A percentile compares a stretch with the other conserved stretches of the same genome.
phyloP scores from a whole-genome alignment of 2,888 invertebrate species.

The Tinea trinotella region DNA sequence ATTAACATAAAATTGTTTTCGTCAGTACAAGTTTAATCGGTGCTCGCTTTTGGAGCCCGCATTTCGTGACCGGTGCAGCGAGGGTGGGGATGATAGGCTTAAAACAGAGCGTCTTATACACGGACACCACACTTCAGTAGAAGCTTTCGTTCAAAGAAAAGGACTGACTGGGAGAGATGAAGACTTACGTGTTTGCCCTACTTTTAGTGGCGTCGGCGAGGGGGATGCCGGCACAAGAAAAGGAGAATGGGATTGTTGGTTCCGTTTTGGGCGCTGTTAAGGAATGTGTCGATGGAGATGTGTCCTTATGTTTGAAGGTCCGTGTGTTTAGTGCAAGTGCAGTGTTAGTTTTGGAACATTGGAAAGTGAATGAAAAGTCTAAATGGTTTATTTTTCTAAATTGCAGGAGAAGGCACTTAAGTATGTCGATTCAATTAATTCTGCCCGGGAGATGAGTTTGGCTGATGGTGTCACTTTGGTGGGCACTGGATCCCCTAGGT shows the following conservation, averaged over 20 bases:
- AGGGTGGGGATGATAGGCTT: conserved; percentile 64
- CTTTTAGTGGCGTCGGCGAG: conserved; percentile 61
- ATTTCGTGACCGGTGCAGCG: conserved; percentile 46
- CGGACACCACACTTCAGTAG: conserved; percentile 57
- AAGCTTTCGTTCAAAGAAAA: conserved; percentile 58
- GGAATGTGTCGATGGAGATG: conserved; percentile 79
- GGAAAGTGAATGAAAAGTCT: background rate
- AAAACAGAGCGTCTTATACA: conserved; percentile 59
- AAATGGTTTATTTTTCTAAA: conserved; percentile 15
- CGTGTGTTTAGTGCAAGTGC: conserved; percentile 23
- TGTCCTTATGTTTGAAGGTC: conserved; percentile 82
- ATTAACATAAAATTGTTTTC: conserved; percentile 55
- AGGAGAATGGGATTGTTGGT: conserved; percentile 59
- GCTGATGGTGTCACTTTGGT: conserved; percentile 75
- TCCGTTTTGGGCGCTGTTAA: conserved; percentile 76
- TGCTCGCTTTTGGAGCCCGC: conserved; percentile 54
- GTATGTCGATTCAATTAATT: conserved; percentile 74
- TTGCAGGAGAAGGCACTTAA: conserved; percentile 81
- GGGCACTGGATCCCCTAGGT: conserved; percentile 67
- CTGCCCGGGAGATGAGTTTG: conserved; percentile 68
- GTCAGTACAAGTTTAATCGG: conserved; percentile 52
- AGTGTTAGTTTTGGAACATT: background rate
- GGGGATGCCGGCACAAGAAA: conserved; percentile 64
- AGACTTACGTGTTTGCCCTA: conserved; percentile 59
- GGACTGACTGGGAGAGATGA: conserved; percentile 46